Evolutionary conservation across 2,113 vertebrate species (phyloP).

Genomic region (Cervus canadensis): DNA sequence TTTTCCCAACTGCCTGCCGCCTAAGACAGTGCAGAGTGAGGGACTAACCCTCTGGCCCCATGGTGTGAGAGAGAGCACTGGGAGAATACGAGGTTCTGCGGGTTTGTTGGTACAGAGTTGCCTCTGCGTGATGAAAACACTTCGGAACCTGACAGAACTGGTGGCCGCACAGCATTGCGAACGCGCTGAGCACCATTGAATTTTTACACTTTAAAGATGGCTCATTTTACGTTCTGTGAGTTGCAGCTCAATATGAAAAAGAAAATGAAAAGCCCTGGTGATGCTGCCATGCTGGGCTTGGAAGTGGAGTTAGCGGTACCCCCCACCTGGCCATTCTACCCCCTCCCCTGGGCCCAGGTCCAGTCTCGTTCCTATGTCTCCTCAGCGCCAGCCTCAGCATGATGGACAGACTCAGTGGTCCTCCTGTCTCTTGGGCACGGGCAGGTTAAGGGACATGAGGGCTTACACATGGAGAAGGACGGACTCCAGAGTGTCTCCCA

Average conservation of each 20-base stretch:
- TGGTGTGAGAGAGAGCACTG: fast-evolving
- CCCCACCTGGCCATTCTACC: no score
- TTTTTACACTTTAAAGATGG: fast-evolving
- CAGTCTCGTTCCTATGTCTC: neutral
- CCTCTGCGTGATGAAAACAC: neutral
- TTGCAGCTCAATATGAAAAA: neutral
- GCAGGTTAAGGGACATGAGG: neutral
- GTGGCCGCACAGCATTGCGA: fast-evolving
- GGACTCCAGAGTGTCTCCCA: neutral
- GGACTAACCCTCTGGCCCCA: fast-evolving
- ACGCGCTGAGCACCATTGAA: neutral
- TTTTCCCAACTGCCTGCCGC: neutral
- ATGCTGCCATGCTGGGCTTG: neutral
- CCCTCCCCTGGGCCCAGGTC: neutral
- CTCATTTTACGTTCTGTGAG: fast-evolving
- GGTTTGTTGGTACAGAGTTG: neutral
- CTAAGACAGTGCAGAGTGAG: no score
- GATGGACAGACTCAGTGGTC: neutral
- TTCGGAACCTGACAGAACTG: neutral
- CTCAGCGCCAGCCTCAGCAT: fast-evolving
- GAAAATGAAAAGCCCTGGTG: fast-evolving
- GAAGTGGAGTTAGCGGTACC: fast-evolving
- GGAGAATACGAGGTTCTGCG: fast-evolving
- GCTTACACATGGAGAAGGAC: neutral
- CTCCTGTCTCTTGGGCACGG: fast-evolving